Percentiles rank a stretch among this genome's conserved stretches.
phyloP scores from a whole-genome alignment of 2,888 invertebrate species.

The Drosophila mimica region DNA sequence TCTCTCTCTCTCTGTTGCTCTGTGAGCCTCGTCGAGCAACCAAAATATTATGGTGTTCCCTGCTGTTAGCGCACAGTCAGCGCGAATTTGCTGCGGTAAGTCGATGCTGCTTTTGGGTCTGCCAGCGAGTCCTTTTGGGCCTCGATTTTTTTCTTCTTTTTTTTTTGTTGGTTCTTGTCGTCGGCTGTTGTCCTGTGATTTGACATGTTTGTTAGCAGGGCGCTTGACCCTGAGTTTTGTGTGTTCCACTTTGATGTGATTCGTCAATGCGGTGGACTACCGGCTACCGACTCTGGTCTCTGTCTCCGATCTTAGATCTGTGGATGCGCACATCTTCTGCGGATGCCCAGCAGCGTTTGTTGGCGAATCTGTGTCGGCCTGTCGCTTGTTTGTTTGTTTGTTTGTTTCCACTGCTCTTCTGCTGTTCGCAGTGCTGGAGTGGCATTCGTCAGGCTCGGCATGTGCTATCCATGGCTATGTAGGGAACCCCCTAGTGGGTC shows the following conservation, averaged over 20 bases:
- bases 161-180: conserved; percentile 55
- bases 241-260: conserved; percentile 83
- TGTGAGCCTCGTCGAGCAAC: conserved; percentile 63
- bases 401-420: conserved; percentile 26
- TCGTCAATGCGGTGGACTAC: conserved; percentile 83
- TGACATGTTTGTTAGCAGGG: conserved; percentile 78
- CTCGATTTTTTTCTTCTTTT: neutral
- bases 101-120: conserved; percentile 64
- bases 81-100: conserved; percentile 82
- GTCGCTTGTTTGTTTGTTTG: conserved; percentile 34
- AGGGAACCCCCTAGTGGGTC: conserved; percentile 34
- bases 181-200: conserved; percentile 65
- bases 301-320: conserved; percentile 10
- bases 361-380: conserved; percentile 69
- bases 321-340: conserved; percentile 24
- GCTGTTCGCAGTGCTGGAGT: conserved; percentile 28
- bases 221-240: conserved; percentile 59
- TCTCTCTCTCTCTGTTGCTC: conserved; percentile 1
- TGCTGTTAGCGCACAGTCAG: conserved; percentile 75
- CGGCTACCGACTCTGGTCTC: conserved; percentile 59
- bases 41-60: conserved; percentile 83
- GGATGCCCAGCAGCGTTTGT: conserved; percentile 76
- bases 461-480: conserved; percentile 6
- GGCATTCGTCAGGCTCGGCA: conserved; percentile 60
- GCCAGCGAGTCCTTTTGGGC: conserved; percentile 13